Base-by-base conservation (phyloP, 2,113 vertebrate species). In the Ondatra zibethicus region DNA sequence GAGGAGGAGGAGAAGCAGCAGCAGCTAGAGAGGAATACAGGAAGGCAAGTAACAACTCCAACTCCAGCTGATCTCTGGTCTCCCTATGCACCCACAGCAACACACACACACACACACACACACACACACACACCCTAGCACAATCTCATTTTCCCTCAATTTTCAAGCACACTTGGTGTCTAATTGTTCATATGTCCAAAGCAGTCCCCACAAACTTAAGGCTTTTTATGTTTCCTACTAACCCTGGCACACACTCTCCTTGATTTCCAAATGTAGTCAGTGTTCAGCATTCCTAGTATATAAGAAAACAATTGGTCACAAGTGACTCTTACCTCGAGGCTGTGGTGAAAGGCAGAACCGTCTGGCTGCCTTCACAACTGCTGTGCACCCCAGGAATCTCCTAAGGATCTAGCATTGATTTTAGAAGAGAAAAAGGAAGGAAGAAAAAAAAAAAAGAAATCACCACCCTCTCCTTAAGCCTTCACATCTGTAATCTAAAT, bases 281-380 rank as follows among this genome's bases (percentile, higher is more conserved):
- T 11, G 63, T 91, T 88, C 66, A 97, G 94, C 13, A 93, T n/a
- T 6, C 90, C 45, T 92, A 87, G 50, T 6, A 17, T 7, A 70
- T 31, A 8, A 92, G 63, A 90, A n/a, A n/a, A n/a, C 39, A 82
- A 81, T 85, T 75, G 81, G 45, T 93, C 91, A 89, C 58, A 66
- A 82, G 93, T 12, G n/a, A 76, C 76, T 82, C 97, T 97, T 97
- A 98, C 97, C 94, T 96, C 73, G 36, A 36, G 16, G 73, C 2
- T 0, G 25, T 58, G 81, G 93, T 55, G 81, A 78, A 84, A 95
- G 29, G 91, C 73, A 78, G 88, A 95, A 97, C 25, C 81, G 33
- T 96, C 72, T 73, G 66, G 73, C 52, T 76, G 66, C 90, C 91
- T 96, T 92, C 89, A 96, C 17, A 42, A 91, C 17, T 47, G 75